Evolutionary conservation across 2,797 vertebrate genomes (phyloP).

Genomic region (Microchirus variegatus): DNA sequence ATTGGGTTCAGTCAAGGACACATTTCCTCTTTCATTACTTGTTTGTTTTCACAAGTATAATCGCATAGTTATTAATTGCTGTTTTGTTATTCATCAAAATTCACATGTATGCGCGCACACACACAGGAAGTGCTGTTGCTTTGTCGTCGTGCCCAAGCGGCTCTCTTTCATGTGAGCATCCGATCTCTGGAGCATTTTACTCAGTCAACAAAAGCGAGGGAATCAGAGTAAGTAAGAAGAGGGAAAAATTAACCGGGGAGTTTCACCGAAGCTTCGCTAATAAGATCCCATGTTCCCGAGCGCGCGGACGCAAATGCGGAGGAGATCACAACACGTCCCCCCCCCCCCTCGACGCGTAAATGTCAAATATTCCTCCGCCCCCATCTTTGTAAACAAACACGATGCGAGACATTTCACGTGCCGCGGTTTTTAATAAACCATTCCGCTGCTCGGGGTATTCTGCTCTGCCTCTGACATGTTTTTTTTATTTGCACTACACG

Average conservation of each 20-base stretch:
- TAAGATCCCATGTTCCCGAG: constrained; percentile 62
- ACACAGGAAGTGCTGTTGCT: constrained; percentile 34
- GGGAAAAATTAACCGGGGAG: constrained; percentile 40
- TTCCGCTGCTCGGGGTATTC: constrained; percentile 7
- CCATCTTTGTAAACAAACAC: constrained; percentile 62
- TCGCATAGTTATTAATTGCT: not conserved
- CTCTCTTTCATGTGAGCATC: constrained; percentile 44
- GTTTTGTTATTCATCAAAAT: constrained; percentile 19
- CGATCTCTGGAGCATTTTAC: constrained; percentile 51
- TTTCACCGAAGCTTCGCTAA: constrained; percentile 65
- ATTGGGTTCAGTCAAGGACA: too few relatives aligned
- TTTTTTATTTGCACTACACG: constrained; percentile 43
- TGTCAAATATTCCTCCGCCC: constrained; percentile 62
- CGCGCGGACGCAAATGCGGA: constrained; percentile 52
- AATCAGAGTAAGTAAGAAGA: constrained; percentile 22
- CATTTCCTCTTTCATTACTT: too few relatives aligned
- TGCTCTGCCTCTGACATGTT: constrained; percentile 21
- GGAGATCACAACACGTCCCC: constrained; percentile 59
- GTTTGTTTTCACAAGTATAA: too few relatives aligned
- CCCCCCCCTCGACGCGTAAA: constrained; percentile 60
- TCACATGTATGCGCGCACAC: constrained; percentile 12
- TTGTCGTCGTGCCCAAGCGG: constrained; percentile 28
- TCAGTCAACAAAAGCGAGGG: constrained; percentile 45
- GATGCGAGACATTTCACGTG: constrained; percentile 40
- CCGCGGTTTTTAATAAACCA: constrained; percentile 52